Conservation (phyloP, 2,797 vertebrate genomes). For the Delichon dasypus region DNA sequence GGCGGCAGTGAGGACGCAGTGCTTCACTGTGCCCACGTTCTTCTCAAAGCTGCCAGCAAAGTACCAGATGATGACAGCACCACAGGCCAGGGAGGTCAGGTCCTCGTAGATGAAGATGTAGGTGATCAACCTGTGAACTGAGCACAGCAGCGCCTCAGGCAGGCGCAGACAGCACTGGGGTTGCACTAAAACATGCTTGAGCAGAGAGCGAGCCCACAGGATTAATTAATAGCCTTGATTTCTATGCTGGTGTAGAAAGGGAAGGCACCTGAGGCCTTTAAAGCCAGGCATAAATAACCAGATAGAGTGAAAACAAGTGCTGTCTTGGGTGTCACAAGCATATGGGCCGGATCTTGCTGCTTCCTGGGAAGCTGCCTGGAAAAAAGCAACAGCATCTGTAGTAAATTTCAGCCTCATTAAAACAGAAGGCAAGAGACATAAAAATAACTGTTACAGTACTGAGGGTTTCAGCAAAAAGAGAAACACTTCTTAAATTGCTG, state of each 20-base stretch:
- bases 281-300: background rate
- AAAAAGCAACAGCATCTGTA: background rate
- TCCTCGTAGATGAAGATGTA: conserved; percentile 37
- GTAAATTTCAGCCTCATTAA: background rate
- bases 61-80: conserved; percentile 23
- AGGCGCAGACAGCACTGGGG: background rate
- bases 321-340: background rate
- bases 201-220: background rate
- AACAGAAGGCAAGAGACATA: background rate
- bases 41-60: conserved; percentile 55
- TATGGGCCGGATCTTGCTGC: background rate
- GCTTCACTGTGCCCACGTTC: conserved; percentile 39
- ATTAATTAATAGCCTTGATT: background rate
- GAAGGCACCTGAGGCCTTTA: background rate
- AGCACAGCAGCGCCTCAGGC: background rate
- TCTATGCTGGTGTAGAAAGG: background rate
- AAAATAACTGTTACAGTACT: background rate
- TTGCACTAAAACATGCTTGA: background rate
- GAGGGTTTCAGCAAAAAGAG: background rate
- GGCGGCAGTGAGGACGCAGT: background rate
- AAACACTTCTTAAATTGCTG: background rate
- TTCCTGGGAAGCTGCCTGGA: background rate
- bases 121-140: conserved; percentile 58
- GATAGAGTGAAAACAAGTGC: background rate
- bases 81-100: background rate